phyloP scores from a whole-genome alignment of 1,140 invertebrate genomes.

The Papilio machaon region DNA sequence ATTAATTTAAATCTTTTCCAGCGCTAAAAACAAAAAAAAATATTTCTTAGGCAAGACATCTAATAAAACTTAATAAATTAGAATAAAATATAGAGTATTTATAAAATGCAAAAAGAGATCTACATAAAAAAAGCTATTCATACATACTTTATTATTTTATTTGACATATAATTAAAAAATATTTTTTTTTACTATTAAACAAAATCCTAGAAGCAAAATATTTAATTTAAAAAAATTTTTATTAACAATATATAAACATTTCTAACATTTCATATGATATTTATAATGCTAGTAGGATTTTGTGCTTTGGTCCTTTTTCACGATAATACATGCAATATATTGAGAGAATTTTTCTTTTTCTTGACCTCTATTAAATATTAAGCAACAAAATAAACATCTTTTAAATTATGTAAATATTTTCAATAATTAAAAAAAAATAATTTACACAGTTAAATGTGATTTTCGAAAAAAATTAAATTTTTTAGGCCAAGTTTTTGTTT shows the following conservation, averaged over 20 bases:
- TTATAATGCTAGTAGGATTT: constrained; percentile 44
- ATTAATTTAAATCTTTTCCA: too few relatives aligned
- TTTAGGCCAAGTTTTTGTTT: background rate
- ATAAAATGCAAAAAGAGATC: constrained; percentile 69
- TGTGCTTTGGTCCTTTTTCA: constrained; percentile 48
- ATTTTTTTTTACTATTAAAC: constrained; percentile 28
- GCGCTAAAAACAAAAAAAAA: constrained; percentile 15
- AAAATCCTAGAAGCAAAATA: constrained; percentile 44
- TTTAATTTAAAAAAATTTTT: constrained; percentile 17
- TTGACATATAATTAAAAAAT: constrained; percentile 34
- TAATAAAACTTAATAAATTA: constrained; percentile 45
- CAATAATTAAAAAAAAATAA: too few relatives aligned
- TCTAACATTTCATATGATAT: constrained; percentile 30
- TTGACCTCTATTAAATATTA: too few relatives aligned
- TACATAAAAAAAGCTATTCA: constrained; percentile 39
- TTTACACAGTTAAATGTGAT: too few relatives aligned
- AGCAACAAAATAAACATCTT: too few relatives aligned
- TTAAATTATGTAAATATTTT: too few relatives aligned
- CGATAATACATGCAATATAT: background rate
- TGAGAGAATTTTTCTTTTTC: background rate
- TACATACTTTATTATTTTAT: constrained; percentile 24
- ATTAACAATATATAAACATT: constrained; percentile 8
- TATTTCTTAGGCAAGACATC: constrained; percentile 34
- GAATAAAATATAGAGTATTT: constrained; percentile 59
- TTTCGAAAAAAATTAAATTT: background rate